Base-by-base conservation (phyloP, 1,140 invertebrate species). In the Apocrypta bakeri region DNA sequence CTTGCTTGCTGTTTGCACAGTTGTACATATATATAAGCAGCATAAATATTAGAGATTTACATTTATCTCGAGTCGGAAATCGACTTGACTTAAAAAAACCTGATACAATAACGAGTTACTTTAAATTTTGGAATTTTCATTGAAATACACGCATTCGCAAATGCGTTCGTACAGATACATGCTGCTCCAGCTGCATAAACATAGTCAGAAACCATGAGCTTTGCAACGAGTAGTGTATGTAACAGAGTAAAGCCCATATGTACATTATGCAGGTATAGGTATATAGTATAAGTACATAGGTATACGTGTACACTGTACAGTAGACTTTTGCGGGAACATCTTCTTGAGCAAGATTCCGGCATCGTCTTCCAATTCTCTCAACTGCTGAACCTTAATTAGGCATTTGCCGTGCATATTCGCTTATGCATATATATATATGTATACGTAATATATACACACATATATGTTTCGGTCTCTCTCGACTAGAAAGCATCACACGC, bases 301-400 rank as follows among this genome's bases (percentile, higher is more conserved):
- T n/a, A 3, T 14, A 14, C 33, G 33, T 37, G 33, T 14, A 14
- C 17, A 12, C n/a, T 61, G 11, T n/a, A 14, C 56, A n/a, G 24
- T 12, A 27, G 63, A 66, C 63, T 17, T 42, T 25, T n/a, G 61
- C 61, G 21, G 1, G 61, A 63, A 63, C n/a, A 1, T 63, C 61
- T 63, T 9, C 25, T 37, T n/a, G n/a, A 24, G 7, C 21, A 64
- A 64, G 61, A 24, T 6, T n/a, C 25, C 24, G 11, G 24, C 24
- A 66, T 66, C 63, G 63, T 25, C 63, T 66, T 66, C 24, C 24
- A 25, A 66, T 66, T 56, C 24, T 4, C 63, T n/a, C 25, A 9
- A 25, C n/a, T 66, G 63, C 14, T 31, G 40, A 9, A 74, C 24
- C 72, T 74, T 56, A 74, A 74, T 74, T 74, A 74, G 72, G 37